Evolutionary conservation across 2,888 invertebrate species (phyloP), one percentile per base, ranked within the genome.

Genomic region (Torymus tubicola): DNA sequence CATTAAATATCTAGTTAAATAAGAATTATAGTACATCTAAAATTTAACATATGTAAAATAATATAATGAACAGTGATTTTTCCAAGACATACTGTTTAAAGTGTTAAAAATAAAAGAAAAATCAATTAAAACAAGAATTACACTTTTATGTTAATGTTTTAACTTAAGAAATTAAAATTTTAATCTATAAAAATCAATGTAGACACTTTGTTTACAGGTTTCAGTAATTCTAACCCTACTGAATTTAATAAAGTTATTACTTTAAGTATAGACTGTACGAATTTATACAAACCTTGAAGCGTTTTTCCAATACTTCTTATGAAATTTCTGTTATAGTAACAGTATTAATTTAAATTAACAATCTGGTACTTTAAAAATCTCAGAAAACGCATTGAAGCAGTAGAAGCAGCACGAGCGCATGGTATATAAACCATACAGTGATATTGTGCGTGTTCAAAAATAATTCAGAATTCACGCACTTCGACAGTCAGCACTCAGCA

Each of bases 211-310:
- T 81, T 81, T 78, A 81, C 67, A 67, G 16, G 21, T 58, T 64
- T 61, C 14, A 8, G 3, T 1, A n/a, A 71, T 67, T 75, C 78
- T 81, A 81, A 81, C 78, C 81, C 57, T 71, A 74, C 18, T 18
- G 13, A 67, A 60, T 57, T 24, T 1, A 42, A 10, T 70, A 1
- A 5, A 61, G 50, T 31, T 24, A 18, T 21, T 69, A 42, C 42
- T 11, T n/a, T 63, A 11, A 10, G 0, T 21, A 13, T 10, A 69
- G 10, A 18, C n/a, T 8, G 0, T 53, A 60, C 18, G 13, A 31
- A 53, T 11, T 31, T 12, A 16, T 14, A 69, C 63, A 50, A 50
- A 78, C 81, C 73, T 81, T 74, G 71, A 70, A 42, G 5, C 12
- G 4, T 42, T 78, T 71, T 42, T 71, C 10, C 18, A n/a, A 57